Percentiles rank a stretch among this genome's conserved stretches.
phyloP scores from a whole-genome alignment of 30 jellyfish, hydroid and myxozoan species.

The Sanderia malayensis region DNA sequence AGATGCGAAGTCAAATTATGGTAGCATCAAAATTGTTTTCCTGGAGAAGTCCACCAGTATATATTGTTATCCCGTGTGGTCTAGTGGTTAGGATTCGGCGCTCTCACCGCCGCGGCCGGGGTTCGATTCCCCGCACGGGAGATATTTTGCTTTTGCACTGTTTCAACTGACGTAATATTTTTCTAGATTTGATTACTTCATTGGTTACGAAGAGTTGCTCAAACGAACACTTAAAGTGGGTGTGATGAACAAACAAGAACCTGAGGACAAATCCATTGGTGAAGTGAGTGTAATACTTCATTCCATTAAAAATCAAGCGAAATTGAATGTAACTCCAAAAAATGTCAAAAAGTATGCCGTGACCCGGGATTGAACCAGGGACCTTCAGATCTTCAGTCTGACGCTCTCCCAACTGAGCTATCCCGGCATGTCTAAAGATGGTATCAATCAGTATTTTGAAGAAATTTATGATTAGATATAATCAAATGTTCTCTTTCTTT shows the following conservation, averaged over 20 bases:
- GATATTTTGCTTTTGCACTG: background rate
- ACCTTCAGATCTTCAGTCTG: constrained; percentile 1
- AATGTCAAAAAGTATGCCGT: background rate
- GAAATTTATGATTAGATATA: too few relatives aligned
- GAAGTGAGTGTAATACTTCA: background rate
- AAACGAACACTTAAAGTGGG: background rate
- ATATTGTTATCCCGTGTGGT: constrained; percentile 51
- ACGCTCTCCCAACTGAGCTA: constrained; percentile 3
- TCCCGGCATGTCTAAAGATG: background rate
- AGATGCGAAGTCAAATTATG: too few relatives aligned
- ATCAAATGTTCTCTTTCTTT: background rate
- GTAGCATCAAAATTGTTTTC: background rate
- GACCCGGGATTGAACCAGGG: constrained; percentile 5
- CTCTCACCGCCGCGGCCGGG: constrained; percentile 86
- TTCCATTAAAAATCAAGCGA: too few relatives aligned
- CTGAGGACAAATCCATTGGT: background rate
- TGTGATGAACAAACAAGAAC: background rate
- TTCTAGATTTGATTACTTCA: constrained; percentile 1
- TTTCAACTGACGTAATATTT: background rate
- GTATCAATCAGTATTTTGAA: too few relatives aligned
- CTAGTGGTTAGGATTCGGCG: constrained; percentile 76
- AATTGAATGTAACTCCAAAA: too few relatives aligned
- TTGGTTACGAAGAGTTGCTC: background rate
- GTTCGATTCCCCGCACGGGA: constrained; percentile 82
- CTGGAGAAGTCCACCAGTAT: background rate